These are phyloP conservation scores for Oscheius sp. DNA, from an alignment of 2,888 invertebrate genomes.

Conservation along the genomic window DNA sequence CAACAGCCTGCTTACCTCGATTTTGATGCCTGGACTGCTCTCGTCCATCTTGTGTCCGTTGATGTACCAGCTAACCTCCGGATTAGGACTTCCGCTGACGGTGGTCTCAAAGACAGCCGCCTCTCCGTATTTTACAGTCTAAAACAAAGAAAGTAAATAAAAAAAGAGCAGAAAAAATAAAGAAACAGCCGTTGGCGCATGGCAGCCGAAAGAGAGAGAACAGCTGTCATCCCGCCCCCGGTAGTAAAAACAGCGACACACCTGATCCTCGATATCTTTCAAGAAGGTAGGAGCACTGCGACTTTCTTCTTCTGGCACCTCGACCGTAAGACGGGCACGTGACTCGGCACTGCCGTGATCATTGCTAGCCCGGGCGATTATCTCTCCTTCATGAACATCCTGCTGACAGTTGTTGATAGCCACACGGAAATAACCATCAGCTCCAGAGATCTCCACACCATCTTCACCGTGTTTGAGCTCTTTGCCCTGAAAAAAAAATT, in stretches of 20 bases:
- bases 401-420: conserved; percentile 56
- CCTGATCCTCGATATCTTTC: conserved; percentile 70
- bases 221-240: not conserved
- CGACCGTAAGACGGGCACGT: conserved; percentile 78
- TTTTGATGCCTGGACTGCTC: conserved; percentile 78
- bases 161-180: not conserved
- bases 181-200: too few relatives aligned
- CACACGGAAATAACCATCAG: conserved; percentile 62
- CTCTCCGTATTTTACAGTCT: conserved; percentile 69
- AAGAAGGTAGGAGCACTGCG: conserved; percentile 67
- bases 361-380: conserved; percentile 73
- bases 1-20: conserved; percentile 71
- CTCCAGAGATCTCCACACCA: conserved; percentile 62
- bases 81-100: conserved; percentile 68
- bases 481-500: conserved; percentile 34
- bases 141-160: conserved; percentile 29
- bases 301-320: conserved; percentile 62
- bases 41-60: conserved; percentile 79
- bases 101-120: conserved; percentile 66
- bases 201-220: not conserved
- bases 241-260: not conserved
- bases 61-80: conserved; percentile 74
- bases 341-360: conserved; percentile 76
- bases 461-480: conserved; percentile 58
- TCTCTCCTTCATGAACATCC: conserved; percentile 71